Evolutionary conservation across 1,140 invertebrate species (phyloP).

Genomic region (Macrostomum lignano): DNA sequence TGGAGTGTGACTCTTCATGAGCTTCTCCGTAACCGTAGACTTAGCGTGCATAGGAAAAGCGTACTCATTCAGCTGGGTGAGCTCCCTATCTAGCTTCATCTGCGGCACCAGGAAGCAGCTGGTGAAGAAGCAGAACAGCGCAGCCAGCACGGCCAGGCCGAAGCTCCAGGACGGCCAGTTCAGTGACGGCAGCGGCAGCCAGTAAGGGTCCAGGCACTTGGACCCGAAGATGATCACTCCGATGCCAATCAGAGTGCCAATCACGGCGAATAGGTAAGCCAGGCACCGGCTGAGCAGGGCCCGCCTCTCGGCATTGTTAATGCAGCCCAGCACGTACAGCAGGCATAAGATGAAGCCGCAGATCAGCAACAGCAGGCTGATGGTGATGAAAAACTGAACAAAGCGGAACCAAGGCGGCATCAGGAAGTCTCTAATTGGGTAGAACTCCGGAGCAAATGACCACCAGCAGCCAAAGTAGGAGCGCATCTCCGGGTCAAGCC

Average conservation of each 20-base stretch:
- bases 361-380: background rate
- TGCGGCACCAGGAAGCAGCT: background rate
- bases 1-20: too few species aligned
- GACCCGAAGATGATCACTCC: background rate
- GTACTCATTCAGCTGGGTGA: background rate
- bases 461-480: constrained; percentile 3
- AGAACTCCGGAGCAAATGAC: background rate
- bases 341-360: background rate
- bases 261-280: background rate
- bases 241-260: background rate
- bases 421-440: background rate
- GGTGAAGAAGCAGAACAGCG: constrained; percentile 12
- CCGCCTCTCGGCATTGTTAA: background rate
- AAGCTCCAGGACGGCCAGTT: constrained; percentile 7
- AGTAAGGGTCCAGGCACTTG: constrained; percentile 5
- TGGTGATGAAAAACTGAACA: background rate
- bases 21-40: background rate
- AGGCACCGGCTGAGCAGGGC: background rate
- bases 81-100: background rate
- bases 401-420: background rate
- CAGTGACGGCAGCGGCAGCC: constrained; percentile 4
- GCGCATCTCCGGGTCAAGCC: background rate
- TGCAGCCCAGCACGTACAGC: background rate
- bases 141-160: constrained; percentile 5
- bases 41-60: constrained; percentile 1